Evolutionary conservation across 2,888 invertebrate species (phyloP).

Genomic region (Polymixis lichenea): DNA sequence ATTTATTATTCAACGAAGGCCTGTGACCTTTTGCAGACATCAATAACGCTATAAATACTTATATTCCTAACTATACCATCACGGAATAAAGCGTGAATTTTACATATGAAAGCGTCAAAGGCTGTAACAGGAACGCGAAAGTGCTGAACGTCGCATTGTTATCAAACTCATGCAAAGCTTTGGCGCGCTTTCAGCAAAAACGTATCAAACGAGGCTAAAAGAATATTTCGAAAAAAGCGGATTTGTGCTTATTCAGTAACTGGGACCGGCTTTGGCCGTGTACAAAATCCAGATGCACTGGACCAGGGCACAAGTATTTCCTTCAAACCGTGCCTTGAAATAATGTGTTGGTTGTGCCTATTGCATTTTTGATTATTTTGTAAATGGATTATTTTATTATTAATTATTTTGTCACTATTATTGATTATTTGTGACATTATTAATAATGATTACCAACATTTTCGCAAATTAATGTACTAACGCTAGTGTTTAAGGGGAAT

Average conservation of each 20-base stretch:
- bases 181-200: conserved; percentile 43
- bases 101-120: conserved; percentile 62
- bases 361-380: too few species aligned
- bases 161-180: conserved; percentile 55
- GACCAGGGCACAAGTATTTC: too few species aligned
- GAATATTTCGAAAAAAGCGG: conserved; percentile 36
- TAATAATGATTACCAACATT: too few species aligned
- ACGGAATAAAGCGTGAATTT: conserved; percentile 46
- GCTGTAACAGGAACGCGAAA: conserved; percentile 36
- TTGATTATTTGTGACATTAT: too few species aligned
- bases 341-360: too few species aligned
- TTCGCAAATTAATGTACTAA: too few species aligned
- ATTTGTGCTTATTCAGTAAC: conserved; percentile 31
- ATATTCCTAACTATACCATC: conserved; percentile 23
- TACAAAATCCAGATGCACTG: neutral
- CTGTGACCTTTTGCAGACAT: conserved; percentile 25
- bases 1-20: conserved; percentile 35
- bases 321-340: too few species aligned
- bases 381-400: too few species aligned
- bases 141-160: conserved; percentile 60
- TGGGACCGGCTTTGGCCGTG: conserved; percentile 7
- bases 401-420: too few species aligned
- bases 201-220: conserved; percentile 39
- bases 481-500: too few species aligned
- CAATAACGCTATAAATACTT: conserved; percentile 32